Percentiles rank a stretch among this genome's conserved stretches.
Evolutionary conservation across 2,888 invertebrate species (phyloP).

Genomic region (Odontocerum albicorne): DNA sequence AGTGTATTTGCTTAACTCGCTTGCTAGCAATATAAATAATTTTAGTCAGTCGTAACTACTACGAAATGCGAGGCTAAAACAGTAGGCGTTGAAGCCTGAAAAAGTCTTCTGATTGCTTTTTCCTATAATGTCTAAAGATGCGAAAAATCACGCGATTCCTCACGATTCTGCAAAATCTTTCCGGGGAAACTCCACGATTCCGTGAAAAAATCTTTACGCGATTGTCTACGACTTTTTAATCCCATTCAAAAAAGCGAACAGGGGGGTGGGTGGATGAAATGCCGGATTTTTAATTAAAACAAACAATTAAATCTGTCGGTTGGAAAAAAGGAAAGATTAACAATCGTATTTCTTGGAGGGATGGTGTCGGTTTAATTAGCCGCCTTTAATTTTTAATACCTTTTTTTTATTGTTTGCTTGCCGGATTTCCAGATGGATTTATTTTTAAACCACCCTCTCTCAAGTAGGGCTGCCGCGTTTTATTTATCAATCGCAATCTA

Average conservation of each 20-base stretch:
- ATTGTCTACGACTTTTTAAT: conserved; percentile 22
- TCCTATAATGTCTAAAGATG: conserved; percentile 4
- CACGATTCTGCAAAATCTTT: conserved; percentile 5
- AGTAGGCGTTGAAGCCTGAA: conserved; percentile 8
- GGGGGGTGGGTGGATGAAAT: conserved; percentile 14
- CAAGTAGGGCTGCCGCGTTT: too few species aligned
- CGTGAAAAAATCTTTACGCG: conserved; percentile 7
- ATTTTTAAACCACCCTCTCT: too few species aligned
- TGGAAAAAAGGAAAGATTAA: conserved; percentile 34
- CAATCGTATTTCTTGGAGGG: conserved; percentile 30
- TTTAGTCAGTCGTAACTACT: too few species aligned
- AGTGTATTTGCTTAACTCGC: too few species aligned
- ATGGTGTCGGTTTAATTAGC: conserved; percentile 35
- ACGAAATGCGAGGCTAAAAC: neutral
- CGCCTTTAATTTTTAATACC: conserved; percentile 30
- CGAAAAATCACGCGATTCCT: conserved; percentile 16
- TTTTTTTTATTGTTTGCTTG: conserved; percentile 19
- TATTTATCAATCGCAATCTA: too few species aligned
- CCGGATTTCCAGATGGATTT: conserved; percentile 9
- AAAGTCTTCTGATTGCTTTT: conserved; percentile 22
- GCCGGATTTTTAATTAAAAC: conserved; percentile 36
- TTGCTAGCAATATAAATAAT: too few species aligned
- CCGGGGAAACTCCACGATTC: neutral
- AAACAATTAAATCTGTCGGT: conserved; percentile 36
- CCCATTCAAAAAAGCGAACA: conserved; percentile 14